Evolutionary conservation across 1,140 invertebrate genomes (phyloP).

Genomic region (Cheumatopsyche charites): DNA sequence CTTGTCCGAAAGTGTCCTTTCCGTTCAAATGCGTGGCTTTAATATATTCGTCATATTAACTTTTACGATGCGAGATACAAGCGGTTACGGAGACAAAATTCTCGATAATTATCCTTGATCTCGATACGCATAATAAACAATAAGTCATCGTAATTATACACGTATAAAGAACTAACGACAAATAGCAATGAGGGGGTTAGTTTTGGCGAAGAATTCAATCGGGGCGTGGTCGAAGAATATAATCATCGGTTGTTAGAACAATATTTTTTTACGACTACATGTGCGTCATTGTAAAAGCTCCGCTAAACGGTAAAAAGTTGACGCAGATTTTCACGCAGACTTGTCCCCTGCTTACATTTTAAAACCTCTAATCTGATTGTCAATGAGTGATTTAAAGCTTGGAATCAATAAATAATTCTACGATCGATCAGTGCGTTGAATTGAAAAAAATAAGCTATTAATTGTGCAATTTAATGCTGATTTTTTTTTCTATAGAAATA

Average conservation of each 20-base stretch:
- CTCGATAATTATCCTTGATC: constrained; percentile 36
- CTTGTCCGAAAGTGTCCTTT: no score
- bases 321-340: neutral
- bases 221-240: neutral
- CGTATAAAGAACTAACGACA: neutral
- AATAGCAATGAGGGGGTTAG: neutral
- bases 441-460: constrained; percentile 21
- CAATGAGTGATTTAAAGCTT: constrained; percentile 37
- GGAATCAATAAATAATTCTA: constrained; percentile 36
- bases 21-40: no score
- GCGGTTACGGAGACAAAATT: constrained; percentile 29
- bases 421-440: constrained; percentile 21
- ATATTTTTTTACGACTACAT: constrained; percentile 12
- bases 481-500: constrained; percentile 27
- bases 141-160: constrained; percentile 29
- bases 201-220: neutral
- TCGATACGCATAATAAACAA: constrained; percentile 19
- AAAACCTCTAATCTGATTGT: constrained; percentile 36
- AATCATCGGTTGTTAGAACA: neutral
- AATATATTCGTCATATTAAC: constrained; percentile 1
- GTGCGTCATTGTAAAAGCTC: neutral
- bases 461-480: constrained; percentile 39
- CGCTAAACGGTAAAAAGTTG: constrained; percentile 3
- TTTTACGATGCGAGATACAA: constrained; percentile 1
- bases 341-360: constrained; percentile 28